These are phyloP conservation scores for Aphaenogaster floridana DNA, from an alignment of 1,140 invertebrate species.

Conservation along the genomic window DNA sequence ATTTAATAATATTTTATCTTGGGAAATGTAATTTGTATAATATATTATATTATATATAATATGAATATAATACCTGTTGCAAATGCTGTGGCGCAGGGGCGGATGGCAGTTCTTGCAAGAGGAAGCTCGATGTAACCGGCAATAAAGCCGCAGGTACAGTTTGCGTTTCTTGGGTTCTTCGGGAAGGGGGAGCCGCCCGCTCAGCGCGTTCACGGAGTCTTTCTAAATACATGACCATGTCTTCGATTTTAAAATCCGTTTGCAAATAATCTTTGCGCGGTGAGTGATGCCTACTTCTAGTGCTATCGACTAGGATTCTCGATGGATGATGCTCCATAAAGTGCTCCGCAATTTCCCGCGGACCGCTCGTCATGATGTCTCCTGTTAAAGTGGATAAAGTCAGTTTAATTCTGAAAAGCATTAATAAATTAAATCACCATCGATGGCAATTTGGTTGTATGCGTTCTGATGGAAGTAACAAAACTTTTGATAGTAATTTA, in stretches of 20 bases:
- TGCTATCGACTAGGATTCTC: constrained; percentile 90
- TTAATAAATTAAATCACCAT: no score
- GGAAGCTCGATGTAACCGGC: constrained; percentile 81
- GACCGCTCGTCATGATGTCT: constrained; percentile 92
- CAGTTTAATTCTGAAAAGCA: neutral
- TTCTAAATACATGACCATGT: constrained; percentile 82
- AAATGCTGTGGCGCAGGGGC: constrained; percentile 80
- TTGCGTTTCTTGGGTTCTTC: constrained; percentile 85
- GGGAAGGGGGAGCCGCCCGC: constrained; percentile 80
- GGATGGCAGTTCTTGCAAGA: constrained; percentile 83
- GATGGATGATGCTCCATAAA: constrained; percentile 94
- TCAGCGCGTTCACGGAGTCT: constrained; percentile 83
- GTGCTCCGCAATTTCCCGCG: constrained; percentile 92
- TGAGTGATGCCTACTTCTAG: constrained; percentile 79
- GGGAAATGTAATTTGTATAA: no score
- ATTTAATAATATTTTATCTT: no score
- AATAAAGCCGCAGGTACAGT: constrained; percentile 83
- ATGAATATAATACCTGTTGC: constrained; percentile 79
- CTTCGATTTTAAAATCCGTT: constrained; percentile 82
- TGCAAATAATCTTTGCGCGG: constrained; percentile 82
- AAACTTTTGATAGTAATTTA: no score
- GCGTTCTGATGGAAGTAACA: no score
- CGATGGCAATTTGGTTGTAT: no score
- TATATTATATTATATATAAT: neutral
- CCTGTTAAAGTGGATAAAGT: constrained; percentile 79